These are phyloP conservation scores for Dermatemys mawii DNA, from an alignment of 2,113 vertebrate genomes.

Conservation along the genomic window DNA sequence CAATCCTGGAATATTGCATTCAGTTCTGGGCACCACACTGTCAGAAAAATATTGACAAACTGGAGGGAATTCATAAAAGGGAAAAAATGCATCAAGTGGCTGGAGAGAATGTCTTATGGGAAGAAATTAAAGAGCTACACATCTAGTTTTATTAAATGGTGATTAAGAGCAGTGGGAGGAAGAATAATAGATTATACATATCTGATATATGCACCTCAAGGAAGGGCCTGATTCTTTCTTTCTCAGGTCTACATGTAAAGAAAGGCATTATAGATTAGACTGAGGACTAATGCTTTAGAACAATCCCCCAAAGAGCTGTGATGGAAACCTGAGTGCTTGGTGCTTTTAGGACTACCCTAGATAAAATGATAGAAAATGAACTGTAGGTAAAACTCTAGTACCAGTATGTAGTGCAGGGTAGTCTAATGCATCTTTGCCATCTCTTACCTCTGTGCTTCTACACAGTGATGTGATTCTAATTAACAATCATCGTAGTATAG, in stretches of 20 bases:
- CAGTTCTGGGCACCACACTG: not conserved
- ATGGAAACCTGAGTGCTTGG: rapidly evolving
- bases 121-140: not conserved
- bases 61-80: not conserved
- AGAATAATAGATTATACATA: not conserved
- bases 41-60: not conserved
- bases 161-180: not conserved
- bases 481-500: not conserved
- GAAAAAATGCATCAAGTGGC: not conserved
- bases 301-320: not conserved
- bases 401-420: not conserved
- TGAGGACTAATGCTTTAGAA: not conserved
- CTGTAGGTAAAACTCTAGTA: not conserved
- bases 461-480: not conserved
- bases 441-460: not conserved
- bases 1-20: not conserved
- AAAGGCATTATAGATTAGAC: not conserved
- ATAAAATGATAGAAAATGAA: not conserved
- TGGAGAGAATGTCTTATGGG: not conserved
- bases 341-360: rapidly evolving
- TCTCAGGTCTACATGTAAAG: not conserved
- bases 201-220: not conserved
- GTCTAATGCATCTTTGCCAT: not conserved
- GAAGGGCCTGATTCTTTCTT: not conserved
- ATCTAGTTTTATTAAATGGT: not conserved